Evolutionary conservation across 2,888 invertebrate genomes (phyloP).

Genomic region (Steinernema scapterisci): DNA sequence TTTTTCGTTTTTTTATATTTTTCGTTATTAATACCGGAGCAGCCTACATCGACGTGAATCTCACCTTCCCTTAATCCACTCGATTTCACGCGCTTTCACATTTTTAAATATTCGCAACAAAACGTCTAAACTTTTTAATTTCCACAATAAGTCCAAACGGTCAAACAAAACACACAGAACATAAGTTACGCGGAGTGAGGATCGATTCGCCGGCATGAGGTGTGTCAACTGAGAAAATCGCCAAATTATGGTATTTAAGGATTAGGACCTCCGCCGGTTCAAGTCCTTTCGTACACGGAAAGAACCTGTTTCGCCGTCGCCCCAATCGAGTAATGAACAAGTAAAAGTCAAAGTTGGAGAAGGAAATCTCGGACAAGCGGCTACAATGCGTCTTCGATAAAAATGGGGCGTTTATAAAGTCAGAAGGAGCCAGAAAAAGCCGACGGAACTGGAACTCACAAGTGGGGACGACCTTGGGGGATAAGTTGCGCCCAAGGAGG

Average conservation of each 20-base stretch:
- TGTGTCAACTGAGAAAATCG: background rate
- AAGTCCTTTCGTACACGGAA: background rate
- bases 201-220: no score
- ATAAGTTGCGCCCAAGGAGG: slow-evolving; percentile 23
- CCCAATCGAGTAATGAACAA: background rate
- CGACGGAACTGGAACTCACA: slow-evolving; percentile 26
- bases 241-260: slow-evolving; percentile 18
- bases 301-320: background rate
- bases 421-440: background rate
- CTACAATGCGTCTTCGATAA: background rate
- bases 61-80: no score
- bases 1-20: no score
- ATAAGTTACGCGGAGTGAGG: no score
- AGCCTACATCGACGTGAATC: no score
- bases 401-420: background rate
- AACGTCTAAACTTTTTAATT: no score
- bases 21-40: no score
- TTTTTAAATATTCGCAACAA: no score
- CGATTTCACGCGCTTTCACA: no score
- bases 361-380: background rate
- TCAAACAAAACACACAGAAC: no score
- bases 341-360: background rate
- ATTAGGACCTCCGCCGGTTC: slow-evolving; percentile 20
- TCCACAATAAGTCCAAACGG: no score
- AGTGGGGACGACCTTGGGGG: slow-evolving; percentile 24